Base-by-base conservation (phyloP, 2,113 vertebrate genomes). In the Etheostoma spectabile region DNA sequence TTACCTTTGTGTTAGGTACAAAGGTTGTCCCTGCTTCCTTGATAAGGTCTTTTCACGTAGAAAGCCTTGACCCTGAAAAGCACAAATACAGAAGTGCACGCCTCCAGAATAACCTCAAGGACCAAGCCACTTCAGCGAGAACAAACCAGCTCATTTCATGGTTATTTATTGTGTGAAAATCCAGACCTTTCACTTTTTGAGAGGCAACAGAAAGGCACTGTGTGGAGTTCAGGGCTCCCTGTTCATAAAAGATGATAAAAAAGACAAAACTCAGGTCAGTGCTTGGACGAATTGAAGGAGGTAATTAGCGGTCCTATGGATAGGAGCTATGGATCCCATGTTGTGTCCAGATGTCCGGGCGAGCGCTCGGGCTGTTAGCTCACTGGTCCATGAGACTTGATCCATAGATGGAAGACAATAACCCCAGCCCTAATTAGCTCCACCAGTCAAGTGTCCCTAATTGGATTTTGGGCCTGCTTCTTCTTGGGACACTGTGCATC, bases 381-480 rank as follows among this genome's bases (percentile, higher is more conserved):
- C 81, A 85, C 80, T 85, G 84, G 90, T 84, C 79, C 81, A 85
- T 88, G 88, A 89, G 83, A 88, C 85, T 70, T 87, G 77, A 91
- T 87, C 89, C 86, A 85, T 75, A 70, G 83, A 90, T 86, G 55
- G 74, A 73, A 86, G 74, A 92, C 93, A 92, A 89, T 91, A 84
- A 86, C 73, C 73, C 64, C 33, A 16, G 55, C 49, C 53, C 57
- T 90, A 90, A 94, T 93, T 94, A 93, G 89, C 90, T 88, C 78
- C 69, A 85, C 90, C 89, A 92, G 89, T 94, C 91, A 93, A 93
- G 90, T 90, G 89, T 93, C 90, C 79, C 86, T 91, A 90, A 94
- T 93, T 93, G 88, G 91, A 94, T 94, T 93, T 91, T 2, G 80
- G 65, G 33, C 60, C 42, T 66, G 18, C 51, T 42, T 42, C 66